Percentiles rank a stretch among this genome's conserved stretches.
phyloP scores from a whole-genome alignment of 2,797 vertebrate species.

The Alectoris magna region DNA sequence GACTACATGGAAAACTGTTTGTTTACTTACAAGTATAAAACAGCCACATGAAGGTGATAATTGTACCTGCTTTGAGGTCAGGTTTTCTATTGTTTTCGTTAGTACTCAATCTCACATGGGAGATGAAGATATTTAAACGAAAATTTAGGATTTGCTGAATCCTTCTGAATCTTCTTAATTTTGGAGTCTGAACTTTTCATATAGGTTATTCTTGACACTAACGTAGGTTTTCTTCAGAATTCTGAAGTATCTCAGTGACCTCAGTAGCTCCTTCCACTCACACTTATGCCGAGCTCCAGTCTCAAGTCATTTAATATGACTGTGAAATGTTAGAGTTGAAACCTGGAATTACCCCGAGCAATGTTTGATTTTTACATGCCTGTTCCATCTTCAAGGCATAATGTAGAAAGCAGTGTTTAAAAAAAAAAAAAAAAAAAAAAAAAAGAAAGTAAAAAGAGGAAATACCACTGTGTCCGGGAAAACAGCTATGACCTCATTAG shows the following conservation, averaged over 20 bases:
- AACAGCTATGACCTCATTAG: slow-evolving; percentile 73
- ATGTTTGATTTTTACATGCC: background rate
- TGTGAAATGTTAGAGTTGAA: background rate
- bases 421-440: background rate
- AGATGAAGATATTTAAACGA: background rate
- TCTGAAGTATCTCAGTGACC: background rate
- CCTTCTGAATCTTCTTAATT: background rate
- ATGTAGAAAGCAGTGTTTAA: slow-evolving; percentile 33
- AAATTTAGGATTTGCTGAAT: background rate
- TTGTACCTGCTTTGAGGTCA: background rate
- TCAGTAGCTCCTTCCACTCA: background rate
- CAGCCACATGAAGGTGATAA: background rate
- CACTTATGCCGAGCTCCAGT: background rate
- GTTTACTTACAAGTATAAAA: background rate
- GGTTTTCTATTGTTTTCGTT: background rate
- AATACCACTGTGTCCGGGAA: slow-evolving; percentile 60
- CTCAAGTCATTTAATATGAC: background rate
- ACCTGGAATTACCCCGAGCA: background rate
- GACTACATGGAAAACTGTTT: background rate
- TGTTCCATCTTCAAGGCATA: slow-evolving; percentile 39
- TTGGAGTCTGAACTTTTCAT: background rate
- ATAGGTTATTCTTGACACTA: background rate
- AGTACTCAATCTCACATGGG: background rate
- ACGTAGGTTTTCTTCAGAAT: background rate
- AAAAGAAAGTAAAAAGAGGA: slow-evolving; percentile 26